Evolutionary conservation across 2,888 invertebrate species (phyloP), one percentile per base, ranked within the genome.

Genomic region (Orchesellides sinensis): DNA sequence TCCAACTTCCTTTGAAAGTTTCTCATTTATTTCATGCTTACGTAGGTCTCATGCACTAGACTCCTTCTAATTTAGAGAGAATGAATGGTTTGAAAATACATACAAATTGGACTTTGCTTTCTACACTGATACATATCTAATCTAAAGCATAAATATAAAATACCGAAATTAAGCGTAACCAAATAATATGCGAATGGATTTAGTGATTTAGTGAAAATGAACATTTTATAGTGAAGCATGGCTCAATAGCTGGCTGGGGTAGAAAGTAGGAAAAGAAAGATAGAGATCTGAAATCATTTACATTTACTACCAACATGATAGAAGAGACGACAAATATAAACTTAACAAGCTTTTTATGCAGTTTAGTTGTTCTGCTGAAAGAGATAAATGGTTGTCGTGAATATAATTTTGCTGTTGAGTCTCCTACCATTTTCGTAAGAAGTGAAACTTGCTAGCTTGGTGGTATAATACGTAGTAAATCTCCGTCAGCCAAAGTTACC

Each of bases 61-160:
- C n/a, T n/a, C n/a, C n/a, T n/a, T n/a, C 8, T 49, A 23, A 68
- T 69, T 54, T 54, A 12, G 25, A 6, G 10, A 45, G 40, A 45
- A 21, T n/a, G 14, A 40, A 40, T 40, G 10, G 4, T 40, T 40
- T 8, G 40, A n/a, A 40, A 40, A 40, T 40, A 2, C 2, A 8
- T n/a, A n/a, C 10, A 40, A n/a, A 14, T 40, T 40, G 14, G 10
- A 5, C 4, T 40, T 40, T 40, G 40, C 14, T 40, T 2, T 40
- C 14, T 40, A 52, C 29, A 10, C 35, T 25, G 45, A 70, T 70
- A 59, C 17, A 32, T 23, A 32, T 69, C 56, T 70, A 70, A 70
- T 70, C 70, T 70, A n/a, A 40, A 56, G 56, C 23, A 59, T 70
- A 56, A 70, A 70, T 45, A 70, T 70, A 56, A 70, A 70, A 27